These are phyloP conservation scores for Penelope pileata DNA, from an alignment of 2,113 vertebrate species.

Conservation along the genomic window DNA sequence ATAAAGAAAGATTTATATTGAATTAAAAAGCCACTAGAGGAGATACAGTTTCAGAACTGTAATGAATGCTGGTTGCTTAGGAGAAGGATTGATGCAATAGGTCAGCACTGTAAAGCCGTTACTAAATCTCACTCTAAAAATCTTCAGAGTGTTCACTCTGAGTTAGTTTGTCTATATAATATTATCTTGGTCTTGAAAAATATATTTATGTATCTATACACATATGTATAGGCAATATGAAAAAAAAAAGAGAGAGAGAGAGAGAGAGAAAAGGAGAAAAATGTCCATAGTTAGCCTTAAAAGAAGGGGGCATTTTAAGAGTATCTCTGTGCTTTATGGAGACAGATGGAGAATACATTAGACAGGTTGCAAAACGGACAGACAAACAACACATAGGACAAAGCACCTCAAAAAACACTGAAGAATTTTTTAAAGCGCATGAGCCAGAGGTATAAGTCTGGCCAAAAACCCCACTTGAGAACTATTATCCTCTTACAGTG, in stretches of 20 bases:
- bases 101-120: constrained; percentile 15
- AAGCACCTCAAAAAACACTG: constrained; percentile 74
- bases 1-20: constrained; percentile 60
- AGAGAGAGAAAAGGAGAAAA: constrained; percentile 54
- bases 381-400: constrained; percentile 76
- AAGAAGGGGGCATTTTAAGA: constrained; percentile 62
- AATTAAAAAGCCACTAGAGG: constrained; percentile 57
- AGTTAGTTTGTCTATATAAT: constrained; percentile 38
- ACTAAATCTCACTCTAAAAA: constrained; percentile 55
- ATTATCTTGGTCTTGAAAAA: constrained; percentile 70
- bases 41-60: constrained; percentile 39
- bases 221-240: constrained; percentile 23
- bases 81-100: constrained; percentile 51
- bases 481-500: constrained; percentile 35
- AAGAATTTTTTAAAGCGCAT: constrained; percentile 59
- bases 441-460: constrained; percentile 76
- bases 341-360: constrained; percentile 76
- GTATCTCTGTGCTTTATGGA: constrained; percentile 73
- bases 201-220: constrained; percentile 39
- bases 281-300: constrained; percentile 62
- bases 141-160: constrained; percentile 44
- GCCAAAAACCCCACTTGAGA: constrained; percentile 64
- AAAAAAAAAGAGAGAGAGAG: constrained; percentile 32
- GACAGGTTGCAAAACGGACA: constrained; percentile 76
- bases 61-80: constrained; percentile 67